These are phyloP conservation scores for Myopa tessellatipennis DNA, from an alignment of 2,888 invertebrate species.

Conservation along the genomic window DNA sequence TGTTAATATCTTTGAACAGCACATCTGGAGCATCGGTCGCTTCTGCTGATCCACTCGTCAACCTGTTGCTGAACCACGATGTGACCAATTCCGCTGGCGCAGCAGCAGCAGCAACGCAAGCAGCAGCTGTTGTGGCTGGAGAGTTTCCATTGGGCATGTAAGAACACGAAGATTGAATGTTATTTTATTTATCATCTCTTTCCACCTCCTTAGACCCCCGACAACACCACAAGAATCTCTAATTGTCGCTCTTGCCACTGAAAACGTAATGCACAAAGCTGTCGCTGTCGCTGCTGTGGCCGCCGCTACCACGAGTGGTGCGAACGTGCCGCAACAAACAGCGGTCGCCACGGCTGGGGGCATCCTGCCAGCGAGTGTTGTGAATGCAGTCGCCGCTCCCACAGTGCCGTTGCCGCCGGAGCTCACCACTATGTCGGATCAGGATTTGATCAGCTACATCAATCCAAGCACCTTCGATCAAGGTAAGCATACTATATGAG, in stretches of 20 bases:
- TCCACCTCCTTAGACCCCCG: constrained; percentile 47
- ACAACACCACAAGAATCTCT: constrained; percentile 67
- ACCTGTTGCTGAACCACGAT: constrained; percentile 60
- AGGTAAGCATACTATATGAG: constrained; percentile 69
- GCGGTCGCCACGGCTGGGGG: constrained; percentile 51
- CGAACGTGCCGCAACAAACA: constrained; percentile 61
- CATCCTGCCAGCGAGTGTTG: constrained; percentile 56
- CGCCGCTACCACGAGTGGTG: constrained; percentile 60
- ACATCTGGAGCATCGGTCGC: constrained; percentile 46
- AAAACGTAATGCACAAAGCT: constrained; percentile 63
- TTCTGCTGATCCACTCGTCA: constrained; percentile 57
- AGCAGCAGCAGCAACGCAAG: constrained; percentile 38
- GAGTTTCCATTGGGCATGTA: constrained; percentile 54
- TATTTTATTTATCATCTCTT: constrained; percentile 5
- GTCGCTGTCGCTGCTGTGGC: constrained; percentile 62
- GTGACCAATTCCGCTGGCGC: constrained; percentile 53
- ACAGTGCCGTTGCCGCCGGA: constrained; percentile 71
- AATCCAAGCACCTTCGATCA: constrained; percentile 91
- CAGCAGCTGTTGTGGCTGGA: constrained; percentile 46
- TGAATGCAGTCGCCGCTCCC: constrained; percentile 64
- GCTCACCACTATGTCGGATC: constrained; percentile 86
- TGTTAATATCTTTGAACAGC: constrained; percentile 53
- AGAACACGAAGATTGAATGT: constrained; percentile 41
- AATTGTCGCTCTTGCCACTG: constrained; percentile 65
- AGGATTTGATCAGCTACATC: constrained; percentile 88